These are phyloP conservation scores for Zaprionus ornatus DNA, from an alignment of 1,140 invertebrate genomes.

Conservation along the genomic window DNA sequence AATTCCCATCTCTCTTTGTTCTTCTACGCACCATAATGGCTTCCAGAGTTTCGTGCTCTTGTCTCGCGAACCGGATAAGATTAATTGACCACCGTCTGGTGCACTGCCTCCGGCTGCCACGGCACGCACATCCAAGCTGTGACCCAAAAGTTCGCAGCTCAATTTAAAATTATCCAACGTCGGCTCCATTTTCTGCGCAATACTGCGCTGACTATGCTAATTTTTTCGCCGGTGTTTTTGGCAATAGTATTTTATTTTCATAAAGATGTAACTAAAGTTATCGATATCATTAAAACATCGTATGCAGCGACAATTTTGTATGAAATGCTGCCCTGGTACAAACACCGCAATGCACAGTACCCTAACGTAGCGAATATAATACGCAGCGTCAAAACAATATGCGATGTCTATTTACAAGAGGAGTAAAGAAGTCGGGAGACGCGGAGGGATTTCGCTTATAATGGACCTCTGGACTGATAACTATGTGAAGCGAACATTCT, in stretches of 20 bases:
- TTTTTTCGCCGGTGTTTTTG: conserved; percentile 45
- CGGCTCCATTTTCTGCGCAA: conserved; percentile 59
- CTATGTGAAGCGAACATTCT: conserved; percentile 26
- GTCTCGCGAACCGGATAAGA: conserved; percentile 94
- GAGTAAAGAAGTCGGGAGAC: conserved; percentile 7
- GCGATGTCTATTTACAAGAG: no score
- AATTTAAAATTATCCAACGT: conserved; percentile 88
- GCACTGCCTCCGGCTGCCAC: conserved; percentile 88
- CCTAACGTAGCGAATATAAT: no score
- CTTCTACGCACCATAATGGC: conserved; percentile 87
- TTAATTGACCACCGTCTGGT: conserved; percentile 87
- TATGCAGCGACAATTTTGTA: neutral
- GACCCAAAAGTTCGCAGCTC: conserved; percentile 90
- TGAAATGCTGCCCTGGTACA: no score
- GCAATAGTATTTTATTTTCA: conserved; percentile 15
- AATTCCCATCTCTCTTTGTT: conserved; percentile 2
- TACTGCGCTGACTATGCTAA: conserved; percentile 37
- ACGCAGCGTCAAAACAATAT: no score
- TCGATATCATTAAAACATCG: conserved; percentile 14
- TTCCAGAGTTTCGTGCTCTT: conserved; percentile 93
- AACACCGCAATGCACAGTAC: no score
- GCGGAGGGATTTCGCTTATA: neutral
- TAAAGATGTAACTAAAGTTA: conserved; percentile 13
- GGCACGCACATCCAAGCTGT: conserved; percentile 93
- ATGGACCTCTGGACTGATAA: conserved; percentile 23